Percentiles rank a stretch among this genome's conserved stretches.
These are phyloP conservation scores for Paramisgurnus dabryanus DNA, from an alignment of 2,113 vertebrate genomes.

Conservation along the genomic window DNA sequence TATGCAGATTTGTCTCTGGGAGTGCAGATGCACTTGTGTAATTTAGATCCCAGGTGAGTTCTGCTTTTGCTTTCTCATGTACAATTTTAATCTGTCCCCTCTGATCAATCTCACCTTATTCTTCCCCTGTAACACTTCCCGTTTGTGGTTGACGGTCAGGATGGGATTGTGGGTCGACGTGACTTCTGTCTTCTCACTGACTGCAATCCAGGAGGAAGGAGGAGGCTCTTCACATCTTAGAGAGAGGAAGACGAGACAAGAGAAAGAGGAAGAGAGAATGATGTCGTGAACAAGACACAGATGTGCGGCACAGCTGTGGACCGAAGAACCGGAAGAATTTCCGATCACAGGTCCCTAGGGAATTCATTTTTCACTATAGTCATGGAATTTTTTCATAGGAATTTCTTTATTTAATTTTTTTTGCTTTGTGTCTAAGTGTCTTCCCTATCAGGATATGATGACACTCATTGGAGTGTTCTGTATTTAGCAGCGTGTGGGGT, in stretches of 20 bases:
- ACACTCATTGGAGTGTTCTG: slow-evolving; percentile 21
- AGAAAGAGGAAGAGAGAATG: slow-evolving; percentile 56
- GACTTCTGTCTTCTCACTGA: slow-evolving; percentile 61
- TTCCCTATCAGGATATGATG: slow-evolving; percentile 30
- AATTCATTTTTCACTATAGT: slow-evolving; percentile 39
- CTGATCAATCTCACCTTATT: slow-evolving; percentile 81
- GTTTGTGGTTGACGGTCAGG: slow-evolving; percentile 83
- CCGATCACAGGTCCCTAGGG: slow-evolving; percentile 56
- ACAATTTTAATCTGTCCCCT: neutral
- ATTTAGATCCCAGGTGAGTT: neutral
- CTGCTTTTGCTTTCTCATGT: neutral
- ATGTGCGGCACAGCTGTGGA: slow-evolving; percentile 60
- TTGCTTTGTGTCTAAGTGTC: slow-evolving; percentile 15
- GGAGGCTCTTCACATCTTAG: slow-evolving; percentile 70
- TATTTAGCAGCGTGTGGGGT: slow-evolving; percentile 43
- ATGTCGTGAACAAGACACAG: slow-evolving; percentile 62
- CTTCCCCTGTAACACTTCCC: slow-evolving; percentile 85
- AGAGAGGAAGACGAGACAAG: slow-evolving; percentile 50
- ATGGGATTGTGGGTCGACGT: slow-evolving; percentile 83
- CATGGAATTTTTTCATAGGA: neutral
- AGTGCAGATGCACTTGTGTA: neutral
- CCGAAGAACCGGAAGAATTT: slow-evolving; percentile 44
- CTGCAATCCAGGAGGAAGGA: slow-evolving; percentile 68
- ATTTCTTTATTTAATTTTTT: neutral
- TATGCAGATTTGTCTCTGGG: too few relatives aligned